Evolutionary conservation across 2,888 invertebrate species (phyloP), one percentile per base, ranked within the genome.

Genomic region (Ligdia adustata): DNA sequence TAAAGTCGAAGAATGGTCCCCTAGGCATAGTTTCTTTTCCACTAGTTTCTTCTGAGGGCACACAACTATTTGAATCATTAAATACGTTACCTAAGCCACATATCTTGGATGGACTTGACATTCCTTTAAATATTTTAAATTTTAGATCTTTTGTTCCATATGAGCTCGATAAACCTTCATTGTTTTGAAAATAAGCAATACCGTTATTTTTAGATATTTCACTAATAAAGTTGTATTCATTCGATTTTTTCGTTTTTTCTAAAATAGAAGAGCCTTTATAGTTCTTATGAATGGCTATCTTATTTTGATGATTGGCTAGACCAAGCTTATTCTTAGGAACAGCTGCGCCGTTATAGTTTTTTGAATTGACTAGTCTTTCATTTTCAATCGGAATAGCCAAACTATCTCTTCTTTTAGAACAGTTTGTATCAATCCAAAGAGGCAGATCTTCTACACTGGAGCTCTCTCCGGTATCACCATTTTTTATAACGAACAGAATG

Each of bases 1-100:
- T 45, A 11, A 85, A 79, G 40, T 79, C 60, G 40, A 69, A 79
- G 31, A 81, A 72, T 1, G 79, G 71, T 3, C 85, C 84, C 16
- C 39, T 55, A 1, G 79, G 66, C 13, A 64, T 18, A 6, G 7
- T 7, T 18, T 1, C 18, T 18, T 18, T 18, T 18, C 7, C 5
- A 18, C 15, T 49, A n/a, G 18, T 55, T 43, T 43, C 46, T 29
- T 35, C 42, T 3, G 15, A 55, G 22, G 37, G 48, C 31, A 12
- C 18, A 29, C 44, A 45, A 1, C 29, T 35, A 4, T 33, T 39
- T 2, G 46, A 37, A 2, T 52, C 43, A 31, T 9, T 5, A 4
- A 1, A 7, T 13, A 3, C 14, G 9, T 28, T 22, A 15, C 9
- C 22, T 6, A 9, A 3, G 14, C 4, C 20, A 39, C 31, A 22